A percentile compares a stretch with the other conserved stretches of the same genome.
These are phyloP conservation scores for Tribolium castaneum DNA, from an alignment of 1,140 invertebrate species.

Conservation along the genomic window DNA sequence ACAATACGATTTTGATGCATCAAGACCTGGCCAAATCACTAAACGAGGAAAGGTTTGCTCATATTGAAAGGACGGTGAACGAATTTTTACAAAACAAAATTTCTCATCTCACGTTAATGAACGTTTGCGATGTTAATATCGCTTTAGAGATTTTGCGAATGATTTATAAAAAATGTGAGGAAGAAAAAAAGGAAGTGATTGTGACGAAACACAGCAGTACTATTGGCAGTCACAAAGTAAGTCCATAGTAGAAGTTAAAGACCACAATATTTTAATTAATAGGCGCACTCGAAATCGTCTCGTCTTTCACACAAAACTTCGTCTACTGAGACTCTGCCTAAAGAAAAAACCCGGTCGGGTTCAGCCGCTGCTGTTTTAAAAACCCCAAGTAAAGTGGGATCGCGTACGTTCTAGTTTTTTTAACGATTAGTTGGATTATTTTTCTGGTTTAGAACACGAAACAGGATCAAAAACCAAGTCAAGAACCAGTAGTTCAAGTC, in stretches of 20 bases:
- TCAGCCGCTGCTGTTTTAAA: background rate
- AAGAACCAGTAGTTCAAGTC: background rate
- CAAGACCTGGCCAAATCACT: background rate
- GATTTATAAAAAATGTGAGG: background rate
- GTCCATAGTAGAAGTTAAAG: background rate
- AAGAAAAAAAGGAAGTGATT: background rate
- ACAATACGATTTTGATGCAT: background rate
- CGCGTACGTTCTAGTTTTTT: background rate
- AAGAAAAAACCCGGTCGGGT: background rate
- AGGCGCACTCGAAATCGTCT: background rate
- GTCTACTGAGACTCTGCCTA: background rate
- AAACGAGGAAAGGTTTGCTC: background rate
- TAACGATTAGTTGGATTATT: no score
- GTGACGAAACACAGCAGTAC: background rate
- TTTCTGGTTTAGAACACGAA: background rate
- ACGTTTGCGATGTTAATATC: slow-evolving; percentile 13
- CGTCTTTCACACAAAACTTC: background rate
- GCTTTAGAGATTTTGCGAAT: slow-evolving; percentile 1
- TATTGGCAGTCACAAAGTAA: background rate
- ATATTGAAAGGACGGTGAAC: background rate
- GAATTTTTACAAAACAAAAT: slow-evolving; percentile 17
- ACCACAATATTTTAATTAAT: background rate
- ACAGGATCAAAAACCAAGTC: background rate
- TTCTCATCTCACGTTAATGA: background rate
- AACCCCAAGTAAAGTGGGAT: background rate